phyloP scores from a whole-genome alignment of 2,113 vertebrate species.

The Leiothrix lutea region DNA sequence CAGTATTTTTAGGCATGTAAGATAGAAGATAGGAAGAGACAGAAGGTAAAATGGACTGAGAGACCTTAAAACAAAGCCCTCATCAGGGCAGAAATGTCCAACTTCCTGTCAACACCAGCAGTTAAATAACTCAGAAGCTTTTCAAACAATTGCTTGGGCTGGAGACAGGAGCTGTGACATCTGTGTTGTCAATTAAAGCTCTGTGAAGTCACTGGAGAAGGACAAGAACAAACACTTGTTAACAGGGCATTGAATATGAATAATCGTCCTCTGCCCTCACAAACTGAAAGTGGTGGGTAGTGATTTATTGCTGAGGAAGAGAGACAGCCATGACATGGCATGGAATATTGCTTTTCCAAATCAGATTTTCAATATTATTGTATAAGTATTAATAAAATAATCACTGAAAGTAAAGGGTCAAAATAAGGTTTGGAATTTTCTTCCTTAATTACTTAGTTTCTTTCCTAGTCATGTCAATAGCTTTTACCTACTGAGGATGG shows the following conservation, averaged over 20 bases:
- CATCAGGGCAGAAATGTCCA: background rate
- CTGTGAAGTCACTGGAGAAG: background rate
- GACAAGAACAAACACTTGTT: background rate
- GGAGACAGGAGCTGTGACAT: background rate
- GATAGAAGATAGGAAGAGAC: background rate
- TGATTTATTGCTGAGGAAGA: background rate
- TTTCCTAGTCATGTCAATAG: background rate
- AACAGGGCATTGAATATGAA: background rate
- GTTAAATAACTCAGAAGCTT: background rate
- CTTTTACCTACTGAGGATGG: background rate
- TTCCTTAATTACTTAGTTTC: background rate
- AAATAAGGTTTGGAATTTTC: background rate
- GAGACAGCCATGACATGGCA: background rate
- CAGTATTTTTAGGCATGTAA: background rate
- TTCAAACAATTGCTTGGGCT: conserved; percentile 27
- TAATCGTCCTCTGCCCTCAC: background rate
- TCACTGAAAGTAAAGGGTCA: background rate
- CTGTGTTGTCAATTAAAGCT: background rate
- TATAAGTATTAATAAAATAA: background rate
- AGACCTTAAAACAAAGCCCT: background rate
- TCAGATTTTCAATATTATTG: background rate
- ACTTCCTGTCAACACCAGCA: background rate
- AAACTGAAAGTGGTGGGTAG: background rate
- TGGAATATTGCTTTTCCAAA: background rate
- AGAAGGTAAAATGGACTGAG: background rate